Base-by-base conservation (phyloP, 2,888 invertebrate genomes). In the Eupeodes latifasciatus region DNA sequence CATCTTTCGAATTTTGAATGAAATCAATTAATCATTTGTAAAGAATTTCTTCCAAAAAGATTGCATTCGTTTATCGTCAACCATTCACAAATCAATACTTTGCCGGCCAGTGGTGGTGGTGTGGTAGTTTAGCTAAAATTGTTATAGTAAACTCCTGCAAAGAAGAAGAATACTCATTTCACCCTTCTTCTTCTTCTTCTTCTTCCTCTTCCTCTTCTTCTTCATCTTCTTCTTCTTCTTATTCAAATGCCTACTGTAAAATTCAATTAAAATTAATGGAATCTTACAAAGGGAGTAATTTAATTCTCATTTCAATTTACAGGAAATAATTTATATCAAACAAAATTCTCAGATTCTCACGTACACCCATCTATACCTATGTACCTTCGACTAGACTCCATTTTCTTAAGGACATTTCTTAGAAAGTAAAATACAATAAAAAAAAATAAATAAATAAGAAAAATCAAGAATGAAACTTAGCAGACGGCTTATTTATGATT, bases 401-500 rank as follows among this genome's bases (percentile, higher is more conserved):
- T 40, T 5, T 27, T 27, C 14, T 59, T 9, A 59, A 59, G 59
- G 14, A 59, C 10, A 12, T 12, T 6, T 14, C 16, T 34, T 7
- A 59, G 14, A 59, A 57, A 27, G 19, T 34, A 34, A 34, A 27
- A 34, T 59, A 27, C 27, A 27, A 27, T 14, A 57, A 12, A 3
- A 12, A 5, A 55, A 55, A 19, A 57, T 19, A 19, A 19, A 19
- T 19, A 59, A 59, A 59, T 12, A 34, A 27, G 27, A 27, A 27
- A 27, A 59, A 59, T 59, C 34, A 2, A 59, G 4, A 10, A 1
- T 6, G 47, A 49, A 49, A 49, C 66, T 66, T 66, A 40, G 27
- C 36, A 66, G 67, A 47, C 49, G 40, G 40, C 49, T 66, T 66
- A 27, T 49, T 66, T 49, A 5, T 44, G 12, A 66, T 49, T 27